A percentile compares a stretch with the other conserved stretches of the same genome.
Evolutionary conservation across 2,888 invertebrate species (phyloP).

Genomic region (Drosophila mimetica): DNA sequence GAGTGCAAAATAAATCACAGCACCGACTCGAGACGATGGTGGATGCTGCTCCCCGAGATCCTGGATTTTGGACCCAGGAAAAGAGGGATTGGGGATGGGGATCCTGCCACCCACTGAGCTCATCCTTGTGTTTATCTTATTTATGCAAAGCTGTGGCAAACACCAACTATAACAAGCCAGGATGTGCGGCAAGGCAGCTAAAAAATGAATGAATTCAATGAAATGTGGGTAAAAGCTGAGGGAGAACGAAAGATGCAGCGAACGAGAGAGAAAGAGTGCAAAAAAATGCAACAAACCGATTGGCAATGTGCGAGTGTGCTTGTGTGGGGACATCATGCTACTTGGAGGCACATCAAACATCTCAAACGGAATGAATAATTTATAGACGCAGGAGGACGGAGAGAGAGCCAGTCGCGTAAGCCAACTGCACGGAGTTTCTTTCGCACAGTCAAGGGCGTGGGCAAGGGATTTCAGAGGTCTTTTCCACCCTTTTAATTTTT

Average conservation of each 20-base stretch:
- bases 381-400: slow-evolving; percentile 65
- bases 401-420: slow-evolving; percentile 47
- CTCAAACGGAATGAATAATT: slow-evolving; percentile 81
- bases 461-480: background rate
- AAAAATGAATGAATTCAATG: slow-evolving; percentile 79
- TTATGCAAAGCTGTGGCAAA: slow-evolving; percentile 78
- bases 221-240: slow-evolving; percentile 62
- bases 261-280: slow-evolving; percentile 5
- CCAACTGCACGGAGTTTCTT: slow-evolving; percentile 54
- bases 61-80: slow-evolving; percentile 7
- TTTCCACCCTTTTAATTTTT: too few relatives aligned
- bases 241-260: slow-evolving; percentile 8
- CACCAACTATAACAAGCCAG: slow-evolving; percentile 44
- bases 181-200: slow-evolving; percentile 51
- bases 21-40: slow-evolving; percentile 57
- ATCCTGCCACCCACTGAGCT: slow-evolving; percentile 22
- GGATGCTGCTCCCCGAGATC: slow-evolving; percentile 31
- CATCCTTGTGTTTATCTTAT: slow-evolving; percentile 77
- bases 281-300: slow-evolving; percentile 47
- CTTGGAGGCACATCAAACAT: slow-evolving; percentile 76
- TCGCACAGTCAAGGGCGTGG: slow-evolving; percentile 2
- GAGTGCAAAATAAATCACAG: slow-evolving; percentile 80
- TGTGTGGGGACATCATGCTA: slow-evolving; percentile 51
- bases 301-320: slow-evolving; percentile 35
- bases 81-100: background rate